Percentiles rank a stretch among this genome's conserved stretches.
Evolutionary conservation across 2,797 vertebrate genomes (phyloP).

Genomic region (Tenualosa ilisha): DNA sequence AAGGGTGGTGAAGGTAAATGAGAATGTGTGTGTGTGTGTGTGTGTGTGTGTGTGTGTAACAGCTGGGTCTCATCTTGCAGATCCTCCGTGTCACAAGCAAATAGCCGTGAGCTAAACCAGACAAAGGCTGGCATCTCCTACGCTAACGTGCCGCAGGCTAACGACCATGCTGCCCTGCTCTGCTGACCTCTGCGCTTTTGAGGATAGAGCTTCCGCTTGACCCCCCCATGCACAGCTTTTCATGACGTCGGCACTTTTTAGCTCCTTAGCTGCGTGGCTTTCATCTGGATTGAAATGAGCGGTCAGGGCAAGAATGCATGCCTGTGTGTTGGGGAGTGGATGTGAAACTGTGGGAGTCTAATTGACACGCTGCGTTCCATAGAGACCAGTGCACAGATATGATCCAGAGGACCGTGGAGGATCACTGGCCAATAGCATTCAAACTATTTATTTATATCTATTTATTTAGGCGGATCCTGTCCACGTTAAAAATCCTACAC

Average conservation of each 20-base stretch:
- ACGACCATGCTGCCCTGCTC: not conserved
- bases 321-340: not conserved
- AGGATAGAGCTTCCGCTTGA: not conserved
- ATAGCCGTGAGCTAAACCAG: slow-evolving; percentile 10
- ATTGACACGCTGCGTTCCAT: not conserved
- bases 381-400: not conserved
- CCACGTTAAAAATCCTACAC: not conserved
- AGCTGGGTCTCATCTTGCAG: slow-evolving; percentile 18
- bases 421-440: not conserved
- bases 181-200: not conserved
- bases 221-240: not conserved
- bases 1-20: not conserved
- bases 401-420: not conserved
- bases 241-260: not conserved
- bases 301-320: not conserved
- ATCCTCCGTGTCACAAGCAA: not conserved
- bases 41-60: not conserved
- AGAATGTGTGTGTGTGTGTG: slow-evolving; percentile 27
- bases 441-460: too few species aligned
- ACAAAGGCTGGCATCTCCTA: not conserved
- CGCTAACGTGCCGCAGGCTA: not conserved
- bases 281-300: not conserved
- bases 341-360: not conserved
- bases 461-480: not conserved
- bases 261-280: not conserved